Base-by-base conservation (phyloP, 35 echinoderm and acorn worm species). In the Heliocidaris tuberculata region DNA sequence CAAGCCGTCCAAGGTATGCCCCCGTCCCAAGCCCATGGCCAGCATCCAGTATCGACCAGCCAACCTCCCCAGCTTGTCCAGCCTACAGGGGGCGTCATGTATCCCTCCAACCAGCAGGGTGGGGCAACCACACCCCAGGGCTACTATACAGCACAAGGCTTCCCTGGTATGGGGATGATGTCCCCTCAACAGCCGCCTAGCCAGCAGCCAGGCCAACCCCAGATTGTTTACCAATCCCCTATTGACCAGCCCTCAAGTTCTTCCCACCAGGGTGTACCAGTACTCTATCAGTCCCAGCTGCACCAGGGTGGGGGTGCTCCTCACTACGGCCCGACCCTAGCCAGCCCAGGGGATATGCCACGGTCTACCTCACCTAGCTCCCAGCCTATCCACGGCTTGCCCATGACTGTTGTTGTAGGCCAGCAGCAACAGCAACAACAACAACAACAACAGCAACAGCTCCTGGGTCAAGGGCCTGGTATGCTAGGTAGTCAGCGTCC, bases 311-410 rank as follows among this genome's bases (percentile, higher is more conserved):
- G 50, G 29, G 29, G 50, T 32, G 59, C 85, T 65, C 86, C 92
- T 94, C 85, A 94, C 93, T 60, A 65, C 54, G 56, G 59, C 86
- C 49, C 93, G 17, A 86, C 91, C 59, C 92, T 94, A 86, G 47
- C 85, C 31, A 88, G 92, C 56, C 48, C 86, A 86, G 59, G 85
- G 93, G 90, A 96, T 42, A 65, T 93, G 92, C 95, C 92, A 52
- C 31, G 95, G 21, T 93, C 95, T 60, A 94, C 95, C 59, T 96
- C 95, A 85, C 95, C 95, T 30, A 94, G 86, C 94, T 48, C 93
- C 60, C 95, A 94, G 31, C 50, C 24, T 54, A 89, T 95, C 15
- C 85, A 88, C 48, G 78, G 50, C 91, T 12, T 93, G 50, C 91
- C 91, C 50, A 93, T 93, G 91, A 93, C 93, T 1, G 48, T 96